A percentile compares a stretch with the other conserved stretches of the same genome.
phyloP scores from a whole-genome alignment of 2,888 invertebrate species.

The Athrips mouffetella region DNA sequence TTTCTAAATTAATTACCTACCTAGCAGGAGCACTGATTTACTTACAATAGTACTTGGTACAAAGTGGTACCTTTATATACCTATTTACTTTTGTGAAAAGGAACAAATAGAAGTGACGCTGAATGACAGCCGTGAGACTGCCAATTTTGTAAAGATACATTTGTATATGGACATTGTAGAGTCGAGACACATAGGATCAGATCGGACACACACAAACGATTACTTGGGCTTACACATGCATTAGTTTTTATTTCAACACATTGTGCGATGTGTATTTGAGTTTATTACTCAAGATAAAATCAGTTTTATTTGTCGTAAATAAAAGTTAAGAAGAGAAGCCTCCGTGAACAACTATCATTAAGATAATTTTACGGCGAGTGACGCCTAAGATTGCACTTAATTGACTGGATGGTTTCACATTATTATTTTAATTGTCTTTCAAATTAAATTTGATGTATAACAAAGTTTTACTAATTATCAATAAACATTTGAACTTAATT shows the following conservation, averaged over 20 bases:
- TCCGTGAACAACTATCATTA: neutral
- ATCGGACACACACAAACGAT: too few species aligned
- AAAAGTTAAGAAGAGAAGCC: neutral
- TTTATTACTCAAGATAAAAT: neutral
- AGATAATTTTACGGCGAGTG: conserved; percentile 8
- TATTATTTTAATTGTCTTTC: neutral
- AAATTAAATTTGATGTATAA: neutral
- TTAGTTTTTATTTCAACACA: conserved; percentile 10
- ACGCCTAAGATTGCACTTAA: neutral
- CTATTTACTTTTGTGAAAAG: too few species aligned
- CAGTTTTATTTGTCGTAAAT: neutral
- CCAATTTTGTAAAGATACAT: conserved; percentile 34
- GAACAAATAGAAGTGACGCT: conserved; percentile 38
- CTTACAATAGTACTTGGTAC: too few species aligned
- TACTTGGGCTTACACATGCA: too few species aligned
- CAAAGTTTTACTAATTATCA: neutral
- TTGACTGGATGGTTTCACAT: neutral
- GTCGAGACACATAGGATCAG: too few species aligned
- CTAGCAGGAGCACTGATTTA: too few species aligned
- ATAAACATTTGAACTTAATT: neutral
- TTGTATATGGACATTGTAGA: too few species aligned
- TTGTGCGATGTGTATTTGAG: neutral
- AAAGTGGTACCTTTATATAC: too few species aligned
- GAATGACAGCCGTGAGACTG: conserved; percentile 54
- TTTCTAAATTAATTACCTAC: too few species aligned